Evolutionary conservation across 2,888 invertebrate genomes (phyloP), one percentile per base, ranked within the genome.

Genomic region (Clitarchus hookeri): DNA sequence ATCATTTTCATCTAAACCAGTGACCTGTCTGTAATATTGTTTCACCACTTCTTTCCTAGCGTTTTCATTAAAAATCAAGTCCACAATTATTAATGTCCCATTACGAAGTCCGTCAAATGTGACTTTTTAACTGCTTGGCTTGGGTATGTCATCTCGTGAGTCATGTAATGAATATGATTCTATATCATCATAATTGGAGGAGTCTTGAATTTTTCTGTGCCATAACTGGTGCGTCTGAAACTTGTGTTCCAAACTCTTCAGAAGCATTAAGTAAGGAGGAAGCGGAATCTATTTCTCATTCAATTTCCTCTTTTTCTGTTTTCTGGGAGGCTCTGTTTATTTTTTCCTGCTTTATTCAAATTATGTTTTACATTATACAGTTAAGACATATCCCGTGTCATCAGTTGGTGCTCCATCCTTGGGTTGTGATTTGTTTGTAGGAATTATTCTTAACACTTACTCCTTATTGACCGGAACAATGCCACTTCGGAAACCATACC

Each of bases 1-100:
- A n/a, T 79, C 23, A 11, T 48, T 48, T 48, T 48, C 16, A 79
- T n/a, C 25, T 12, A 26, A 27, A 19, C 79, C 79, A 79, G 27
- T 25, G 13, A 79, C 0, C 27, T 79, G n/a, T n/a, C 79, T n/a
- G 23, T 79, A 79, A 79, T 79, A 79, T 79, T 79, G 79, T 79
- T 79, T 79, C n/a, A 27, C 27, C 25, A 26, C 27, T 79, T 79
- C n/a, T 23, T 79, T 79, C 23, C 4, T 79, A 26, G 79, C 23
- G 25, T 79, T 79, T 79, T 19, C 27, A 79, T n/a, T 79, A 27
- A 79, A 79, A 79, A 79, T 12, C 79, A 19, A 79, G 23, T 79
- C 23, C 79, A 79, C 79, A 79, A 79, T 13, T 19, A n/a, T 13
- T n/a, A 79, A 48, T 13, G 6, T 16, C 48, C 48, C 16, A 48